Percentiles rank a stretch among this genome's conserved stretches.
phyloP scores from a whole-genome alignment of 2,888 invertebrate species.

The Habrosyne pyritoides region DNA sequence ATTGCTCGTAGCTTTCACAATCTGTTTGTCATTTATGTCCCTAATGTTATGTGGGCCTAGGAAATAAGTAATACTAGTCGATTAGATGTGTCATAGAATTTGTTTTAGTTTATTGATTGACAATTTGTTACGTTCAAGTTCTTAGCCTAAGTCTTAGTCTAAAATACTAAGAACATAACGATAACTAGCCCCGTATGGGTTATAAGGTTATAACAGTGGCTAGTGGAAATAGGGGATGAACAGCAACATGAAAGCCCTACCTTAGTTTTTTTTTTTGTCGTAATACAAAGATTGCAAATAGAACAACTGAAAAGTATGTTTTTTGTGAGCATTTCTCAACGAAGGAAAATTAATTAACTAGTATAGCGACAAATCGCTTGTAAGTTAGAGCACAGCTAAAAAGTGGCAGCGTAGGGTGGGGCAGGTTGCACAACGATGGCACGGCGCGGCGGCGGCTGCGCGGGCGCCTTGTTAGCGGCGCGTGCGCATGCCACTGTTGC shows the following conservation, averaged over 20 bases:
- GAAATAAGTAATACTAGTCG: not conserved
- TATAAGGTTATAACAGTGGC: no score
- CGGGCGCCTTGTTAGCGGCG: conserved; percentile 75
- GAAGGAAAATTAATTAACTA: not conserved
- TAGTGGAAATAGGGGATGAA: no score
- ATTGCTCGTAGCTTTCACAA: conserved; percentile 1
- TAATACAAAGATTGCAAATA: no score
- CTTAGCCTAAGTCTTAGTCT: no score
- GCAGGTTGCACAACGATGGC: conserved; percentile 80
- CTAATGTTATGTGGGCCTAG: not conserved
- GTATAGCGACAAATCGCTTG: conserved; percentile 22
- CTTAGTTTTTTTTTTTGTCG: no score
- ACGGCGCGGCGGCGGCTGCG: conserved; percentile 51
- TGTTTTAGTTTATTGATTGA: not conserved
- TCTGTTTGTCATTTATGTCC: not conserved
- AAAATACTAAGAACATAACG: no score
- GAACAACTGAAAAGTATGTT: no score
- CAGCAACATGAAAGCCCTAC: no score
- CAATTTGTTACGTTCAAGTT: no score
- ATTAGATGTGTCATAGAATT: not conserved
- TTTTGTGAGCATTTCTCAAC: no score
- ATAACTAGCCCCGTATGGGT: no score
- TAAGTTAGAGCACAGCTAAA: conserved; percentile 35
- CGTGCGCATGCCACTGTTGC: conserved; percentile 77
- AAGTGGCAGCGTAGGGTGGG: conserved; percentile 74